Percentiles rank a stretch among this genome's conserved stretches.
Evolutionary conservation across 2,797 vertebrate genomes (phyloP).

Genomic region (Prionace glauca): DNA sequence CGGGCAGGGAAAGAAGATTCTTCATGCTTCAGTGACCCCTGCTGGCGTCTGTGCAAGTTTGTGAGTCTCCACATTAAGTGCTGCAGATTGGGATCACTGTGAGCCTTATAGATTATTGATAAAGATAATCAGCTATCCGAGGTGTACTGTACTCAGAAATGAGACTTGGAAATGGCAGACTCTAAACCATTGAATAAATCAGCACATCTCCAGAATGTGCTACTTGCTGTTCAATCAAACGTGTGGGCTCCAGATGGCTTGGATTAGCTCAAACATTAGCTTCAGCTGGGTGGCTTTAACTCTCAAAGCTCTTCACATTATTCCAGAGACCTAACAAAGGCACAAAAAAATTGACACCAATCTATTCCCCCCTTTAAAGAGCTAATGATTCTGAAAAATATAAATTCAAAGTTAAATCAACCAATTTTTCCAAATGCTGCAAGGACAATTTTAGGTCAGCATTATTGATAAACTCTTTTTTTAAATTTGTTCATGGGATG

Average conservation of each 20-base stretch:
- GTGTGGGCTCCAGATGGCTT: slow-evolving; percentile 32
- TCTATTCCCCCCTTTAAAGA: not conserved
- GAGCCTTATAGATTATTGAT: not conserved
- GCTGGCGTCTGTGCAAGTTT: not conserved
- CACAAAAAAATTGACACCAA: not conserved
- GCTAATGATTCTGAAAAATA: not conserved
- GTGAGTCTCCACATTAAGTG: not conserved
- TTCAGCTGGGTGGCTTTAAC: not conserved
- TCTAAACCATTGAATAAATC: not conserved
- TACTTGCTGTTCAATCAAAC: slow-evolving; percentile 9
- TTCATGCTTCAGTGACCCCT: not conserved
- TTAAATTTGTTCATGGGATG: not conserved
- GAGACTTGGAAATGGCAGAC: slow-evolving; percentile 3
- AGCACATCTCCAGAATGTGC: not conserved
- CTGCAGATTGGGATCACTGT: not conserved
- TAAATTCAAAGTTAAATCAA: slow-evolving; percentile 2
- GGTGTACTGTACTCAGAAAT: not conserved
- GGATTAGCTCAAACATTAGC: not conserved
- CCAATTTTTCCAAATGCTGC: not conserved
- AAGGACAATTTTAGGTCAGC: not conserved
- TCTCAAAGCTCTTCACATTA: slow-evolving; percentile 14
- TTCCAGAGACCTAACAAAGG: slow-evolving; percentile 21
- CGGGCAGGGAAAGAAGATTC: not conserved
- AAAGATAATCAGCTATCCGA: not conserved
- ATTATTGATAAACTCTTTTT: not conserved